Conservation (phyloP, 2,113 vertebrate genomes). For the Bettongia penicillata region DNA sequence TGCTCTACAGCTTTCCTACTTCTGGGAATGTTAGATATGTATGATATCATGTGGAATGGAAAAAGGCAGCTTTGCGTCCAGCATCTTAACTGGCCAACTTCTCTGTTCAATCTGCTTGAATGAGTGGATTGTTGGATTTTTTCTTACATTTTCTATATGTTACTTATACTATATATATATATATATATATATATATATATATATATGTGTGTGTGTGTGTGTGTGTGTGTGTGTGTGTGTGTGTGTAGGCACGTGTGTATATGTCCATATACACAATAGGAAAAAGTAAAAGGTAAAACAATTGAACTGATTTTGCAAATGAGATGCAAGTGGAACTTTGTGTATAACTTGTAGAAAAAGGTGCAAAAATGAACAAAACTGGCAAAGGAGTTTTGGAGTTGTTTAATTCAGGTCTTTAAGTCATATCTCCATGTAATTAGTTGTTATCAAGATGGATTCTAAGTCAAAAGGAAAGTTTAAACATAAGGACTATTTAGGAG, state of each 20-base stretch:
- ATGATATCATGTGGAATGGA: background rate
- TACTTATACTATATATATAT: rapidly evolving
- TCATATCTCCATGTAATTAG: background rate
- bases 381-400: background rate
- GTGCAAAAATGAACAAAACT: background rate
- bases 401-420: background rate
- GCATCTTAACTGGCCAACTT: background rate
- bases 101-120: background rate
- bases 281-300: background rate
- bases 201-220: too few species aligned
- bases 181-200: background rate
- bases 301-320: background rate
- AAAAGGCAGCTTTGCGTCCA: background rate
- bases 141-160: background rate
- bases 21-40: background rate
- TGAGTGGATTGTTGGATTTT: too few species aligned
- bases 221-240: too few species aligned
- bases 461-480: background rate
- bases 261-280: background rate
- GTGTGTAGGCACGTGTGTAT: background rate
- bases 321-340: background rate
- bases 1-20: background rate
- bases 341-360: background rate
- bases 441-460: background rate
- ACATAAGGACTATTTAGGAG: background rate